Base-by-base conservation (phyloP, 1,140 invertebrate genomes). In the Zaprionus camerounensis region DNA sequence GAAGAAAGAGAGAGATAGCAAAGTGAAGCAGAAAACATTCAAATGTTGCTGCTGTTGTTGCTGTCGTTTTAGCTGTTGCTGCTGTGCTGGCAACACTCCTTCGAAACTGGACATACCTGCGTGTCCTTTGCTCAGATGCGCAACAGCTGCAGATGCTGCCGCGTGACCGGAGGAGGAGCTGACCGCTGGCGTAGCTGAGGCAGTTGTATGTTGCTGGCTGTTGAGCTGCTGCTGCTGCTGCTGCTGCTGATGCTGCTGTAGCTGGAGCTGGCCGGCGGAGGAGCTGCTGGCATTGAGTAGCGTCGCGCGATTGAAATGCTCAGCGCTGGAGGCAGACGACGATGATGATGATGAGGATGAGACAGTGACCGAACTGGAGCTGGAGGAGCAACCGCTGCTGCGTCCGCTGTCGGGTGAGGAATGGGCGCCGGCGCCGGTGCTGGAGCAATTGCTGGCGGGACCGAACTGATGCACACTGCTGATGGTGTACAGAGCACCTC, bases 381-480 rank as follows among this genome's bases (percentile, higher is more conserved):
- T 75, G 68, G 76, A 74, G 66, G 79, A 75, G 71, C 85, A 76
- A 49, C 85, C 85, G 71, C 85, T 91, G 72, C 76, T 87, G 74
- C 77, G 79, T 67, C 73, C 81, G 70, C 80, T 82, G 75, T 73
- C 73, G 28, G 83, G 79, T 20, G 82, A 81, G 56, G 73, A 71
- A 55, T 80, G 64, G 76, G 77, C 68, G 64, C 77, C 73, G 66
- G 77, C 76, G 7, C 41, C 41, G 31, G 63, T 77, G 71, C 70
- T 79, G 78, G 61, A 69, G 59, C 78, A 74, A 66, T 75, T 90
- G 72, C 85, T 88, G 85, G 85, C 76, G 75, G 86, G 85, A 91
- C 86, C 82, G 56, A 91, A 92, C 78, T 90, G 82, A 91, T 92
- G 91, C 79, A 91, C 83, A 92, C 91, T 91, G 91, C 83, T 91